Base-by-base conservation (phyloP, 2,888 invertebrate genomes). In the Sacculina carcini region DNA sequence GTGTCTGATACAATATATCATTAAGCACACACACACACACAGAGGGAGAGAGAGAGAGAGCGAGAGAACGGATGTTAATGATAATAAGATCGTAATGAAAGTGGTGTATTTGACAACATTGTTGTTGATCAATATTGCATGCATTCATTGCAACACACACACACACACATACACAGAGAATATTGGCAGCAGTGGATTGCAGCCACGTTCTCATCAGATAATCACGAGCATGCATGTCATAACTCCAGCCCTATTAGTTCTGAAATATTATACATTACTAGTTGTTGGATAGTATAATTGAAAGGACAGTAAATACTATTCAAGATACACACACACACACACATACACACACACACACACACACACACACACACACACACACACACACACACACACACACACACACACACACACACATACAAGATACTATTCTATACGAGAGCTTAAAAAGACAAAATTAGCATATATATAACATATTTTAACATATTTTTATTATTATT, bases 331-430 rank as follows among this genome's bases (percentile, higher is more conserved):
- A 46, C 16, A 9, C 16, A 14, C 29, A 47, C 28, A 4, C 28
- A 19, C 16, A 5, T 19, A 47, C 47, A 21, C 47, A 47, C 47
- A 28, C 47, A 47, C 47, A 28, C 46, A 44, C 46, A 44, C 46
- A 44, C 46, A 44, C 46, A 44, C 46, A 44, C 46, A 44, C 46
- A 44, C 46, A 44, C 46, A 44, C 46, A 44, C 47, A 47, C 47
- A 21, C 47, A 47, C 47, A 28, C 28, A 12, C 47, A 47, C 47
- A 28, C 28, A 14, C 42, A n/a, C n/a, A 44, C 44, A 21, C 44
- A 21, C 23, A 4, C 44, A 23, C 44, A 24, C 44, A 6, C 44
- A 24, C 23, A 2, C 44, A 2, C n/a, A n/a, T n/a, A n/a, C n/a
- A n/a, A n/a, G n/a, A n/a, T n/a, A n/a, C n/a, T n/a, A n/a, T n/a